Conservation (phyloP, 2,888 invertebrate genomes). For the Drosophila buzzatii region DNA sequence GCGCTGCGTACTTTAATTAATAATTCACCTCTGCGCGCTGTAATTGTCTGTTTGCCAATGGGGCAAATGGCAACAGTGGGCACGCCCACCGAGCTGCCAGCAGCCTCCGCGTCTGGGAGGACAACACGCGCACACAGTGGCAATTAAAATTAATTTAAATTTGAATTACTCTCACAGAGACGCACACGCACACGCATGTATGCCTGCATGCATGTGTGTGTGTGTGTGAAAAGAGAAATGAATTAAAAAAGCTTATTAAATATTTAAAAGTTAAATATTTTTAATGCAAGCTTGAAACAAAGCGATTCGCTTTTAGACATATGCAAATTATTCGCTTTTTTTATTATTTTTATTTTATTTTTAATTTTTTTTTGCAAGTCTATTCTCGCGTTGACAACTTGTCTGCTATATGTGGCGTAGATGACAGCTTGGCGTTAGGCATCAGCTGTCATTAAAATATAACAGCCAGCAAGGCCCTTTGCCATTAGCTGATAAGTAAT, state of each 20-base stretch:
- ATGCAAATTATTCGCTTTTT: not conserved
- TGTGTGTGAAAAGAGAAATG: not conserved
- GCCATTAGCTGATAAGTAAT: not conserved
- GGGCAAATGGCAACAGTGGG: constrained; percentile 21
- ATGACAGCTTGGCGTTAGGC: not conserved
- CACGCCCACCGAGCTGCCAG: too few relatives aligned
- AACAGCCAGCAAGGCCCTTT: too few relatives aligned
- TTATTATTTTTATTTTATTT: not conserved
- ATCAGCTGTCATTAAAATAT: not conserved
- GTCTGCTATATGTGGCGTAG: not conserved
- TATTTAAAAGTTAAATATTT: constrained; percentile 22
- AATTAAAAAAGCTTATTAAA: constrained; percentile 13
- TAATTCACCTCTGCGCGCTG: constrained; percentile 30
- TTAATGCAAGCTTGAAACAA: not conserved
- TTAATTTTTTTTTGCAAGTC: too few relatives aligned
- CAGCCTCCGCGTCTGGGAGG: too few relatives aligned
- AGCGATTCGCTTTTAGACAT: not conserved
- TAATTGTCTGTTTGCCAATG: constrained; percentile 11
- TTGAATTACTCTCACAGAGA: constrained; percentile 57
- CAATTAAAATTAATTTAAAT: constrained; percentile 80
- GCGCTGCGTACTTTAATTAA: constrained; percentile 42
- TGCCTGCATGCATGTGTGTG: not conserved
- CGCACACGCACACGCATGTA: not conserved
- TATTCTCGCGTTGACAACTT: not conserved
- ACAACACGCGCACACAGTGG: constrained; percentile 43